Evolutionary conservation across 2,888 invertebrate genomes (phyloP).

Genomic region (Euplexia lucipara): DNA sequence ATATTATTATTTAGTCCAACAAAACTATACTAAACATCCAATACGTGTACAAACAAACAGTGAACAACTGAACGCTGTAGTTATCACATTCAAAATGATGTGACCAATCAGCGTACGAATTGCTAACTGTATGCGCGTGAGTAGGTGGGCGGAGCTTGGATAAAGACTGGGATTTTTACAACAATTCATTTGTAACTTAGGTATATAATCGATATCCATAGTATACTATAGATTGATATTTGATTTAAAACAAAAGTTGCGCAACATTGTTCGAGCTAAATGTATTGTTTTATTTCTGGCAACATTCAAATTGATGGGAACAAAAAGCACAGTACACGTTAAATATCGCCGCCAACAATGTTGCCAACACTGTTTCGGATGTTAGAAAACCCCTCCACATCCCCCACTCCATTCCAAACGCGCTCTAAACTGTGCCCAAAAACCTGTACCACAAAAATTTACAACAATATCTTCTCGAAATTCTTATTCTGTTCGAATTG

Average conservation of each 20-base stretch:
- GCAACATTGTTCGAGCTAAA: neutral
- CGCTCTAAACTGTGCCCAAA: conserved; percentile 54
- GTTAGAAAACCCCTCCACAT: neutral
- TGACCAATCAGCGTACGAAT: conserved; percentile 28
- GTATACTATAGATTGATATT: no score
- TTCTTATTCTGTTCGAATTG: conserved; percentile 68
- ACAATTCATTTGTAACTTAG: neutral
- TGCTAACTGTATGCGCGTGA: conserved; percentile 41
- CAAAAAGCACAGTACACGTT: neutral
- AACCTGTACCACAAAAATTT: conserved; percentile 60
- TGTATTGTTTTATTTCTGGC: neutral
- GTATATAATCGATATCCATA: neutral
- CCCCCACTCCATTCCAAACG: conserved; percentile 2
- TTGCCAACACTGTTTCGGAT: neutral
- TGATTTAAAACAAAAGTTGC: neutral
- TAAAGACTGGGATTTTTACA: conserved; percentile 16
- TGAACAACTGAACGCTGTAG: conserved; percentile 35
- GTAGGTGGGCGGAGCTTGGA: conserved; percentile 24
- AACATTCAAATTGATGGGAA: neutral
- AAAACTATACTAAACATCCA: conserved; percentile 48
- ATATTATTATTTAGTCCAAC: conserved; percentile 62
- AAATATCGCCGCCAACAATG: neutral
- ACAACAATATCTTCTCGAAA: conserved; percentile 78
- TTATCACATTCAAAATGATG: conserved; percentile 26
- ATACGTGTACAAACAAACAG: conserved; percentile 31